Percentiles rank a stretch among this genome's conserved stretches.
Conservation (phyloP, 2,113 vertebrate species). For the Indri indri region DNA sequence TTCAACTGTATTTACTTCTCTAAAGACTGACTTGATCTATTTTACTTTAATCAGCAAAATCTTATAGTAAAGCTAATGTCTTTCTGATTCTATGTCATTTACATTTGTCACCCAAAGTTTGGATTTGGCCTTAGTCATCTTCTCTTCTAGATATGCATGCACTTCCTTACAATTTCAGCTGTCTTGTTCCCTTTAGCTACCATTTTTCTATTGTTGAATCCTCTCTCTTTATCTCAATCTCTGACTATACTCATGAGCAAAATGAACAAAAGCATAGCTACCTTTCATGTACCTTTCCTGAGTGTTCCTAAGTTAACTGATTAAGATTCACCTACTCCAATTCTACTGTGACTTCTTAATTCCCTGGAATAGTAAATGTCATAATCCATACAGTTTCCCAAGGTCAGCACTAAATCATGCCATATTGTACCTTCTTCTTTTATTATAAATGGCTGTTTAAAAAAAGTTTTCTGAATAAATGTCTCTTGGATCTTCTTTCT, state of each 20-base stretch:
- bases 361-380: neutral
- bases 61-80: neutral
- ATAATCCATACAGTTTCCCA: neutral
- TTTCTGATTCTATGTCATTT: neutral
- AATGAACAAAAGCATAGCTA: neutral
- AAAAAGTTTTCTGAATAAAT: neutral
- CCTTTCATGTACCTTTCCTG: neutral
- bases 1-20: neutral
- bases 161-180: neutral
- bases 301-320: neutral
- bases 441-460: neutral
- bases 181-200: neutral
- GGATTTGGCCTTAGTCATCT: neutral
- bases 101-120: neutral
- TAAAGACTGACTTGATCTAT: neutral
- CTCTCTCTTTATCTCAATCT: neutral
- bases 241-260: neutral
- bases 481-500: neutral
- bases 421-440: neutral
- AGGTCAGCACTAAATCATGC: neutral
- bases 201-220: neutral
- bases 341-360: neutral
- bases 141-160: neutral
- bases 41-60: neutral
- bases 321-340: neutral